phyloP scores from a whole-genome alignment of 2,888 invertebrate species.

The Polyploca ridens region DNA sequence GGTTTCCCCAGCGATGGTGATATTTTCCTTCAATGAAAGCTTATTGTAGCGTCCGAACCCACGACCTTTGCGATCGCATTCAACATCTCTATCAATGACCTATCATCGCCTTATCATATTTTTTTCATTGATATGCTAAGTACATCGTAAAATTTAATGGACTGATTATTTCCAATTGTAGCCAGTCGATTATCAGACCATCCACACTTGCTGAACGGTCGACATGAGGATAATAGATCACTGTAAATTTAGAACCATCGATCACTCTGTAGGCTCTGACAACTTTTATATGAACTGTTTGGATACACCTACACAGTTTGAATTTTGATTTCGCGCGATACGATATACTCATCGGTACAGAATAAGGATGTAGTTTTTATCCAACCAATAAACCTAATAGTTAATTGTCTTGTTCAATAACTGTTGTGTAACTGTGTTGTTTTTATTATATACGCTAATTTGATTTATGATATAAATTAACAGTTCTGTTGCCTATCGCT shows the following conservation, averaged over 20 bases:
- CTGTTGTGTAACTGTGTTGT: not conserved
- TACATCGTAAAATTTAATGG: not conserved
- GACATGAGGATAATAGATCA: not conserved
- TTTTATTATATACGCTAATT: not conserved
- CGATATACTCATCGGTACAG: not conserved
- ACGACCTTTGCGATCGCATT: too few relatives aligned
- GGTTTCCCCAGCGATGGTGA: too few relatives aligned
- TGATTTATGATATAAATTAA: not conserved
- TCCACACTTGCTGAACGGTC: not conserved
- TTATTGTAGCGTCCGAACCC: too few relatives aligned
- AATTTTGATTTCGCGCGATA: not conserved
- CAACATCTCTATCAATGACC: too few relatives aligned
- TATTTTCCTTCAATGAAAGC: too few relatives aligned
- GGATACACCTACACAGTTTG: not conserved
- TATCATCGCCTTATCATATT: too few relatives aligned
- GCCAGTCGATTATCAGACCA: not conserved
- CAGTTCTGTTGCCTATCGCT: not conserved
- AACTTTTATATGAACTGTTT: not conserved
- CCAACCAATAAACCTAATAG: not conserved
- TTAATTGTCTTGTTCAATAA: not conserved
- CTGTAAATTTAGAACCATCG: conserved; percentile 4
- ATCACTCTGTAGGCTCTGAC: not conserved
- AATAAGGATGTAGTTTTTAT: not conserved
- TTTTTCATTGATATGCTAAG: too few relatives aligned
- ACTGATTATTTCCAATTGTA: too few relatives aligned